Conservation (phyloP, 2,113 vertebrate species). For the Cettia cetti region DNA sequence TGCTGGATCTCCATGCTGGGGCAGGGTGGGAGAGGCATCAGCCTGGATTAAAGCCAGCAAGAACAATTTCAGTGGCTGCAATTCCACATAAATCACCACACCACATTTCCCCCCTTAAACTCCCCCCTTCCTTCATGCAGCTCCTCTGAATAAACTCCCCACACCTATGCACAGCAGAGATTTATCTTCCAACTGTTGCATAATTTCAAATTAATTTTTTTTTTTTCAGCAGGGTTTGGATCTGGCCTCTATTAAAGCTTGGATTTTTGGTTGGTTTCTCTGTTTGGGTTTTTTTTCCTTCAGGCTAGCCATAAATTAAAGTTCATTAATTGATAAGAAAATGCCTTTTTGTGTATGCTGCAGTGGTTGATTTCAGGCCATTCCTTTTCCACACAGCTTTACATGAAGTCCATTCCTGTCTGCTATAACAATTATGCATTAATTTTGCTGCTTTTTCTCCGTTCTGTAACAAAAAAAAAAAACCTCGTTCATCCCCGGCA, state of each 20-base stretch:
- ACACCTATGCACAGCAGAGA: background rate
- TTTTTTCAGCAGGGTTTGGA: background rate
- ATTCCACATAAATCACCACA: background rate
- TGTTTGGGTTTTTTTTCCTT: background rate
- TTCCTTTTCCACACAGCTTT: background rate
- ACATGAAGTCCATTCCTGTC: background rate
- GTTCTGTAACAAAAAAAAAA: background rate
- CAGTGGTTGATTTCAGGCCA: background rate
- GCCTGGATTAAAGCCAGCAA: background rate
- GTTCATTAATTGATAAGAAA: background rate
- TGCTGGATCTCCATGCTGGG: background rate
- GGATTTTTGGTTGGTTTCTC: background rate
- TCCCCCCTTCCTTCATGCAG: accelerated
- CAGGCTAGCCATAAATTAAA: background rate
- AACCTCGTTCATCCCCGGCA: background rate
- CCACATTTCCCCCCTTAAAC: background rate
- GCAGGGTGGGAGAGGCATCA: background rate
- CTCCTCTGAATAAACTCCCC: background rate
- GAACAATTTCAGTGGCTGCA: background rate
- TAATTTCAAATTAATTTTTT: background rate
- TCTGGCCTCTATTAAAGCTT: background rate
- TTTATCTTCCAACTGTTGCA: background rate
- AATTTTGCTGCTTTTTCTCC: background rate
- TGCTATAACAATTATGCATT: background rate
- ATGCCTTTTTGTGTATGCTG: accelerated